Conservation (phyloP, 2,797 vertebrate genomes). For the Schizopygopsis malacanthus region DNA sequence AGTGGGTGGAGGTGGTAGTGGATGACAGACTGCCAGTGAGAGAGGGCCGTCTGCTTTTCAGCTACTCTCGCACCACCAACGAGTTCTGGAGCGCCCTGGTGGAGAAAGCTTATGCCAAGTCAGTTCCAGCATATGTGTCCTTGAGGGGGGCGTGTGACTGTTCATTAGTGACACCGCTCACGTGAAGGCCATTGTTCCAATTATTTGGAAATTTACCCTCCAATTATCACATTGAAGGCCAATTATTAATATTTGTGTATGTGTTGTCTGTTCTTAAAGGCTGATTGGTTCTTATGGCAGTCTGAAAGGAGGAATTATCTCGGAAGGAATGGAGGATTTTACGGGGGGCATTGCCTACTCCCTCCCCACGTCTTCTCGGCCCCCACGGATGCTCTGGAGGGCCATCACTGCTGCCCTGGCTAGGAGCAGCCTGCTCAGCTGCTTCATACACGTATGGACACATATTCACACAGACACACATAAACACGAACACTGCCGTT, state of each 20-base stretch:
- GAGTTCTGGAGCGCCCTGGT: slow-evolving; percentile 86
- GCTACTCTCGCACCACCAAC: slow-evolving; percentile 78
- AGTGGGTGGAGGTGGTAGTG: slow-evolving; percentile 86
- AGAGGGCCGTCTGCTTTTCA: slow-evolving; percentile 82
- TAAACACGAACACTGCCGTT: background rate
- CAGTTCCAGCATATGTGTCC: slow-evolving; percentile 77
- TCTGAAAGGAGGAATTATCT: slow-evolving; percentile 82
- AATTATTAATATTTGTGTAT: background rate
- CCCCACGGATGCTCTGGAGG: slow-evolving; percentile 77
- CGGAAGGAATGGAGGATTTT: slow-evolving; percentile 86
- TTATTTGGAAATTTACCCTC: too few species aligned
- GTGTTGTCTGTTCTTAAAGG: slow-evolving; percentile 64
- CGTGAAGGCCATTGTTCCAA: background rate
- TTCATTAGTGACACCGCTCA: slow-evolving; percentile 36
- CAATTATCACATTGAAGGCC: too few species aligned
- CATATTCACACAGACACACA: slow-evolving; percentile 9
- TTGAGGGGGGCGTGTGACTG: slow-evolving; percentile 34
- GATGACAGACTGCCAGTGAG: slow-evolving; percentile 83
- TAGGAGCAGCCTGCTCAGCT: slow-evolving; percentile 79
- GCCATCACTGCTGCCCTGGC: slow-evolving; percentile 71
- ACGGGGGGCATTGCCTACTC: slow-evolving; percentile 82
- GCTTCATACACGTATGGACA: slow-evolving; percentile 78
- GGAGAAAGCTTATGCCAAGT: slow-evolving; percentile 88
- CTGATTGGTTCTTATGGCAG: slow-evolving; percentile 78
- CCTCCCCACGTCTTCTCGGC: slow-evolving; percentile 66